Percentiles rank a stretch among this genome's conserved stretches.
Evolutionary conservation across 2,113 vertebrate species (phyloP).

Genomic region (Hemiscyllium ocellatum): DNA sequence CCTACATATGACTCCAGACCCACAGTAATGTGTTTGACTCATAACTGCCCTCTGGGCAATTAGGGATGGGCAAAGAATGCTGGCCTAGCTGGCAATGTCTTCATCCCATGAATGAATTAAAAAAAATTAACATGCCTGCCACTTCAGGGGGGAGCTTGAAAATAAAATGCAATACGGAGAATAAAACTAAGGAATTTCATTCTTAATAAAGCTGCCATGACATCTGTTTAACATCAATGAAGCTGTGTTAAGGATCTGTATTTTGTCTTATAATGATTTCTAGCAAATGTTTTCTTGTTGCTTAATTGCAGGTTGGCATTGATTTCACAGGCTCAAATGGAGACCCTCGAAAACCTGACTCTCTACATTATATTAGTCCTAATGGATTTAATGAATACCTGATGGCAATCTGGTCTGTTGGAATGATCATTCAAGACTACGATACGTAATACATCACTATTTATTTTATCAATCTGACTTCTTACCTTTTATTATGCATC

Average conservation of each 20-base stretch:
- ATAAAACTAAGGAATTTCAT: neutral
- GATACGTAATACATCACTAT: constrained; percentile 64
- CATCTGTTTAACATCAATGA: neutral
- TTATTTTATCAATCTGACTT: neutral
- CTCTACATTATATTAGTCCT: constrained; percentile 88
- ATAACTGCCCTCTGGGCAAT: too few species aligned
- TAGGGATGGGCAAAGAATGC: too few species aligned
- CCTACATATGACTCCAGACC: too few species aligned
- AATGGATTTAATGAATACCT: constrained; percentile 89
- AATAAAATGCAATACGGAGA: neutral
- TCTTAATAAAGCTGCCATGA: neutral
- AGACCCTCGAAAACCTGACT: constrained; percentile 77
- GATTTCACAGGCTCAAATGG: constrained; percentile 97
- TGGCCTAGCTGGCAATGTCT: too few species aligned
- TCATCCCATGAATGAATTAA: too few species aligned
- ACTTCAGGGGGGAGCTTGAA: neutral
- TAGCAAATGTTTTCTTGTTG: constrained; percentile 31
- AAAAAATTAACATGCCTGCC: too few species aligned
- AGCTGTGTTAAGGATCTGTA: neutral
- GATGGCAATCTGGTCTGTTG: constrained; percentile 91
- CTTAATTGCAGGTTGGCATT: constrained; percentile 73
- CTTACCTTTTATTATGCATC: neutral
- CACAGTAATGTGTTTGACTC: too few species aligned
- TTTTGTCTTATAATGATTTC: neutral
- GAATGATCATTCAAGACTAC: constrained; percentile 89